Percentiles rank a stretch among this genome's conserved stretches.
Conservation (phyloP, 1,140 invertebrate species). For the Lepidurus arcticus region DNA sequence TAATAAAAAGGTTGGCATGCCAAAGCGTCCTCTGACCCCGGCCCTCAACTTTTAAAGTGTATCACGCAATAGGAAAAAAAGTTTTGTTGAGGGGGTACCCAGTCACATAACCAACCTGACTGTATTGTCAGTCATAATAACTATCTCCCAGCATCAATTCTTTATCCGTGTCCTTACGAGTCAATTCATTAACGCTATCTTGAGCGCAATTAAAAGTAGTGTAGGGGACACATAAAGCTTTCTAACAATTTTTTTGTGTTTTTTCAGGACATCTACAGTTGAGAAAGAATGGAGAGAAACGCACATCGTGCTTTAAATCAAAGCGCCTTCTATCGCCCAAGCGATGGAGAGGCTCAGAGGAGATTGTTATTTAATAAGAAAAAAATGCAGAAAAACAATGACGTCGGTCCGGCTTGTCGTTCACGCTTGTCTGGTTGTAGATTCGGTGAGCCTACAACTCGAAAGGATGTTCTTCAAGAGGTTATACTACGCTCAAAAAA, state of each 20-base stretch:
- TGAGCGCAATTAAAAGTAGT: background rate
- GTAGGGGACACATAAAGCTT: no score
- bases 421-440: conserved; percentile 7
- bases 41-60: background rate
- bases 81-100: no score
- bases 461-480: background rate
- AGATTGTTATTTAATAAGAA: background rate
- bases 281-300: background rate
- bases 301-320: background rate
- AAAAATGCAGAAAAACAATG: conserved; percentile 3
- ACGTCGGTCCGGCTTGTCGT: background rate
- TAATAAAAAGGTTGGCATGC: background rate
- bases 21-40: background rate
- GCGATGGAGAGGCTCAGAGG: background rate
- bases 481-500: background rate
- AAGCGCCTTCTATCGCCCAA: background rate
- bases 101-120: no score
- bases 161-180: background rate
- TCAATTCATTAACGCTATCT: background rate
- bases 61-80: background rate
- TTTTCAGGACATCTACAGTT: background rate
- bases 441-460: conserved; percentile 18
- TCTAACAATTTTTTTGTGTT: background rate
- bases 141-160: no score
- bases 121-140: no score